A percentile compares a stretch with the other conserved stretches of the same genome.
Evolutionary conservation across 1,140 invertebrate species (phyloP).

Genomic region (Drosophila elegans): DNA sequence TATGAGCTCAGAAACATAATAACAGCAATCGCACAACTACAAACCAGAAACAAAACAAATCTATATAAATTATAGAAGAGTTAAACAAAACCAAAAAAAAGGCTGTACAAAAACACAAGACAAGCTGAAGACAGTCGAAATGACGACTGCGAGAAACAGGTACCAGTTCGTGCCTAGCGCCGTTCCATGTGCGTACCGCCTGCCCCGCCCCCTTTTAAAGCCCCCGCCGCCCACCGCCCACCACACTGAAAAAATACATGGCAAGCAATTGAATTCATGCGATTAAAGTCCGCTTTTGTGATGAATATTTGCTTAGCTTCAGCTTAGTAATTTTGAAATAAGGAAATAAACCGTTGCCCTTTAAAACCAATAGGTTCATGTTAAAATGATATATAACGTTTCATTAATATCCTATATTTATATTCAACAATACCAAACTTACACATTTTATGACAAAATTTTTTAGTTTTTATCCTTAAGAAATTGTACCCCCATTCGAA

Average conservation of each 20-base stretch:
- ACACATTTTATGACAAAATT: no score
- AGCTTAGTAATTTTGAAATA: no score
- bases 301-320: not conserved
- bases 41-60: conserved; percentile 13
- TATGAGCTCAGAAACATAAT: conserved; percentile 1
- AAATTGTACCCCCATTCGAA: no score
- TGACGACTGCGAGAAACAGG: conserved; percentile 69
- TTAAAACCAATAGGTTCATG: no score
- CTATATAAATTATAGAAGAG: conserved; percentile 32
- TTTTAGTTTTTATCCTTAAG: no score
- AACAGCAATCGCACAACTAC: not conserved
- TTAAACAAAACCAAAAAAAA: conserved; percentile 23
- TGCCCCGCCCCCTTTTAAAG: conserved; percentile 13
- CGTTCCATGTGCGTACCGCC: conserved; percentile 57
- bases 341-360: no score
- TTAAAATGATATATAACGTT: no score
- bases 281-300: not conserved
- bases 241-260: conserved; percentile 9
- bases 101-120: conserved; percentile 20
- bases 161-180: conserved; percentile 80
- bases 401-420: no score
- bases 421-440: no score
- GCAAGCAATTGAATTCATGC: not conserved
- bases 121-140: conserved; percentile 40
- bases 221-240: conserved; percentile 1